These are phyloP conservation scores for Myodes glareolus DNA, from an alignment of 2,113 vertebrate species.

Conservation along the genomic window DNA sequence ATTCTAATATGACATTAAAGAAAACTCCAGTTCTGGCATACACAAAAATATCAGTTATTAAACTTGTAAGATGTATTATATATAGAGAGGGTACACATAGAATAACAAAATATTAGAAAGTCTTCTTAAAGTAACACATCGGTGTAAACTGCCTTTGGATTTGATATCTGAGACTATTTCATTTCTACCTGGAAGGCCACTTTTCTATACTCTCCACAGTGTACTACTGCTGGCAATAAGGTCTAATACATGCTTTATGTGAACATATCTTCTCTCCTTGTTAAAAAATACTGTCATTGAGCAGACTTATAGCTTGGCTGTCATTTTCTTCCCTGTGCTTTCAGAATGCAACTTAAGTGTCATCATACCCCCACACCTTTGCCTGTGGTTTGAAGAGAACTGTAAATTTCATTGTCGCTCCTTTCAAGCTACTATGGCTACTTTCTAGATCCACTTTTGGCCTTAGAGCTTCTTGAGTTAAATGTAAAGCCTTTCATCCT, in stretches of 20 bases:
- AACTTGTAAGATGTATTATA: not conserved
- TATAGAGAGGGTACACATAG: not conserved
- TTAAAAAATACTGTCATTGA: not conserved
- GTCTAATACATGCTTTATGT: not conserved
- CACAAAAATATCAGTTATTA: not conserved
- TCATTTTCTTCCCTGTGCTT: not conserved
- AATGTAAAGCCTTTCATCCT: not conserved
- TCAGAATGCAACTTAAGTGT: not conserved
- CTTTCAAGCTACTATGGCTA: not conserved
- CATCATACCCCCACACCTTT: not conserved
- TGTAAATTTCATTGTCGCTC: not conserved
- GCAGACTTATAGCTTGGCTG: not conserved
- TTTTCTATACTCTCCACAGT: not conserved
- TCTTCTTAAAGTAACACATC: not conserved
- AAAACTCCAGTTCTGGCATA: not conserved
- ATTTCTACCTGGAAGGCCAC: not conserved
- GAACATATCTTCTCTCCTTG: not conserved
- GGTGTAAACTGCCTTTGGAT: not conserved
- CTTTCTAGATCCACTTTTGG: not conserved
- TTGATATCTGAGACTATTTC: not conserved
- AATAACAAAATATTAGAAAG: not conserved
- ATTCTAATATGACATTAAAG: not conserved
- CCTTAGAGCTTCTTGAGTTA: not conserved
- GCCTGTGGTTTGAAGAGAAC: not conserved
- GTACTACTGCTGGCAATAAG: not conserved